Conservation (phyloP, 2,113 vertebrate genomes). For the Ophthalmolycus amberensis region DNA sequence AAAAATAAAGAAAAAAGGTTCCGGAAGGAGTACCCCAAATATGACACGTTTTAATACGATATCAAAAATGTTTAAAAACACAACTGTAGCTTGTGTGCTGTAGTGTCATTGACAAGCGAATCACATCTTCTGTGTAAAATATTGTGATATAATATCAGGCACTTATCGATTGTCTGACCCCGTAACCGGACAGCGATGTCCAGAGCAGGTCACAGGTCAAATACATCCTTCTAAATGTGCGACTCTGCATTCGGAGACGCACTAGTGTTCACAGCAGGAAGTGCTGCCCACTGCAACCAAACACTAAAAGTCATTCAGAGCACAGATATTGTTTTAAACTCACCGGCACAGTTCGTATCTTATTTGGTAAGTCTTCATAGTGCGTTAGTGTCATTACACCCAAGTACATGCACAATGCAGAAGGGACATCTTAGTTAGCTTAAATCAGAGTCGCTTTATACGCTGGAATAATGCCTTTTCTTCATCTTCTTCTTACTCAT, state of each 20-base stretch:
- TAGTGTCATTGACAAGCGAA: constrained; percentile 32
- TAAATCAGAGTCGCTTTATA: constrained; percentile 3
- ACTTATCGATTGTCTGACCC: constrained; percentile 60
- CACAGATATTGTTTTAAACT: neutral
- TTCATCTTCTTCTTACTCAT: constrained; percentile 23
- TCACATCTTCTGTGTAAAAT: constrained; percentile 40
- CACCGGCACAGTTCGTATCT: constrained; percentile 9
- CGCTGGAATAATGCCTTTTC: constrained; percentile 1
- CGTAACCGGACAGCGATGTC: neutral
- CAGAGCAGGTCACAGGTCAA: constrained; percentile 10
- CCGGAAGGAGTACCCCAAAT: constrained; percentile 50
- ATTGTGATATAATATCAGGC: constrained; percentile 64
- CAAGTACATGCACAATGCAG: neutral
- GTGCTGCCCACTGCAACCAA: constrained; percentile 13
- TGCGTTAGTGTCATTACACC: neutral
- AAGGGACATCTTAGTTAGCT: neutral
- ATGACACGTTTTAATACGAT: constrained; percentile 29
- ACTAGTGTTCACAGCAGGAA: constrained; percentile 46
- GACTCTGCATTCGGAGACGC: neutral
- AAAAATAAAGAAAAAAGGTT: constrained; percentile 7
- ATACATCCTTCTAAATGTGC: constrained; percentile 38
- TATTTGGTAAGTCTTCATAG: constrained; percentile 29
- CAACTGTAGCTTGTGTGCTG: constrained; percentile 28
- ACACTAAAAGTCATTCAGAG: constrained; percentile 9
- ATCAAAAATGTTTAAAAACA: constrained; percentile 39